Evolutionary conservation across 2,888 invertebrate genomes (phyloP), one percentile per base, ranked within the genome.

Genomic region (Hemithea aestivaria): DNA sequence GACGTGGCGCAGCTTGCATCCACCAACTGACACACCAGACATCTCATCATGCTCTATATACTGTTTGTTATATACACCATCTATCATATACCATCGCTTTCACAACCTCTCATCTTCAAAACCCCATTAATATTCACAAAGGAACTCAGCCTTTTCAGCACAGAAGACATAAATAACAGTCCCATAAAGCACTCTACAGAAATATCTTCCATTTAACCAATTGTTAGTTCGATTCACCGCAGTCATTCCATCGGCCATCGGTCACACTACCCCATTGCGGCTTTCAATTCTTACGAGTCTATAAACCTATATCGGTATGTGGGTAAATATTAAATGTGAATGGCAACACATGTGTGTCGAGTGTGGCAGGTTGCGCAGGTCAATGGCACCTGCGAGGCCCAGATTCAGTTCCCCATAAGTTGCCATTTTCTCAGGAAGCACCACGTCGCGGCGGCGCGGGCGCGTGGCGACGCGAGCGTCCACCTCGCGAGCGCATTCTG

Each of bases 391-490:
- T 66, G 71, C 51, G 67, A 78, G 73, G 64, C 74, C 77, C 81
- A 81, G 82, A 81, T 83, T 83, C 75, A 79, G 73, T 81, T 81
- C 79, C 80, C 78, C 74, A 76, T 82, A 83, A 84, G 74, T 83
- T 81, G 83, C 80, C 72, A 82, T 84, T 84, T 84, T 85, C 84
- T 81, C 75, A 79, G 81, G 85, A 85, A 84, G 73, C 74, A 69
- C 56, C 50, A 53, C 44, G 45, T 41, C 40, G 53, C 36, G 44
- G 55, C 38, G 56, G 55, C 54, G 61, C 66, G 64, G 56, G 56
- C 60, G 62, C 69, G 67, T 58, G 61, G 62, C 59, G 56, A 51
- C 40, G 48, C 57, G 38, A 45, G 45, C 49, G 43, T 47, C 55
- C 37, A 28, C 41, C 38, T 35, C 58, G 62, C 67, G 65, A 62